Evolutionary conservation across 2,797 vertebrate genomes (phyloP).

Genomic region (Dromococcyx pavoninus): DNA sequence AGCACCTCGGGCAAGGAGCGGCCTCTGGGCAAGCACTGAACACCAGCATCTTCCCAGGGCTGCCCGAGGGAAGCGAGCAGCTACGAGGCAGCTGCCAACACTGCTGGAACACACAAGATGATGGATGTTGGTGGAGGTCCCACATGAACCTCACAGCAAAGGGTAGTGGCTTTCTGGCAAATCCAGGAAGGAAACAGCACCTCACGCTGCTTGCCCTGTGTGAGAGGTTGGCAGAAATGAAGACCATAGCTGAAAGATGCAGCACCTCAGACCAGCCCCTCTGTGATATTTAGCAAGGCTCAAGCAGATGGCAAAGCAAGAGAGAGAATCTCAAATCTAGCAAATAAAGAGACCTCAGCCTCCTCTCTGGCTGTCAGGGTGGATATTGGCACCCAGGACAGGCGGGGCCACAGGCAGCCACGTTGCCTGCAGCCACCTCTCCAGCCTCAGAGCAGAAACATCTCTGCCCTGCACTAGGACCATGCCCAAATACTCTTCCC

Average conservation of each 20-base stretch:
- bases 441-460: neutral
- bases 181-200: neutral
- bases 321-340: neutral
- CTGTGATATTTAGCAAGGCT: neutral
- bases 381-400: rapidly evolving
- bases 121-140: neutral
- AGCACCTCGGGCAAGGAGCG: neutral
- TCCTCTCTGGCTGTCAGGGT: neutral
- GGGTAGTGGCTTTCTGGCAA: neutral
- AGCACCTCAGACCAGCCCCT: neutral
- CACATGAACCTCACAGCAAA: rapidly evolving
- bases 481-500: no score
- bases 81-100: neutral
- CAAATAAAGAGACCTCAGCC: neutral
- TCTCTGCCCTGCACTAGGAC: neutral
- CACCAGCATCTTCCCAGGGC: neutral
- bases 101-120: neutral
- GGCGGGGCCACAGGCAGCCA: neutral
- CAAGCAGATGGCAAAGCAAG: no score
- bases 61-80: neutral
- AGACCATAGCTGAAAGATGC: rapidly evolving
- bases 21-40: neutral
- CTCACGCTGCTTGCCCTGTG: rapidly evolving
- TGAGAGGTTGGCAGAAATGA: rapidly evolving
- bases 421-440: rapidly evolving